phyloP scores from a whole-genome alignment of 2,797 vertebrate species.

The Toxotes lorentzi region DNA sequence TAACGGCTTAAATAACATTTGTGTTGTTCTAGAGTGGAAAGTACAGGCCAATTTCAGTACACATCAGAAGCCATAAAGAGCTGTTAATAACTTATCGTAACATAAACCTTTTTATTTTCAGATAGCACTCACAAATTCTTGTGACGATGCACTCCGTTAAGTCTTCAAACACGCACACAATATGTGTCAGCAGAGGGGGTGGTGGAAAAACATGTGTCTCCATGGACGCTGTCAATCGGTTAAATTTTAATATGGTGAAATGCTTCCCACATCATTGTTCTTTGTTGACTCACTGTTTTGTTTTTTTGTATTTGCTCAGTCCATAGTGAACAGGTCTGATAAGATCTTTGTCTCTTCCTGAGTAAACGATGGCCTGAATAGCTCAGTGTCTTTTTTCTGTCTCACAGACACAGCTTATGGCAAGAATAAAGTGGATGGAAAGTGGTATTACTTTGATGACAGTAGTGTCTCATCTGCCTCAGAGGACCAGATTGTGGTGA shows the following conservation, averaged over 20 bases:
- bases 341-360: conserved; percentile 5
- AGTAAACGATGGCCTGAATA: neutral
- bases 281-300: neutral
- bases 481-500: conserved; percentile 98
- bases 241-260: conserved; percentile 8
- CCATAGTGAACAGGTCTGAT: neutral
- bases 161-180: neutral
- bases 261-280: conserved; percentile 10
- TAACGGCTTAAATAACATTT: neutral
- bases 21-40: neutral
- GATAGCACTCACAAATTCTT: neutral
- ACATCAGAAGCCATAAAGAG: neutral
- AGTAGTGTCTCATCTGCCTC: conserved; percentile 93
- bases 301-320: neutral
- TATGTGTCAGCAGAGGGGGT: conserved; percentile 15
- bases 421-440: conserved; percentile 93
- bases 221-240: conserved; percentile 6
- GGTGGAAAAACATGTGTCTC: neutral
- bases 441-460: conserved; percentile 98
- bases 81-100: neutral
- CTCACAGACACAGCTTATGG: conserved; percentile 93
- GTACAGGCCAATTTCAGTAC: neutral
- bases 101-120: neutral
- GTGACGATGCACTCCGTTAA: neutral
- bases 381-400: conserved; percentile 38